A percentile compares a stretch with the other conserved stretches of the same genome.
phyloP scores from a whole-genome alignment of 2,113 vertebrate genomes.

The Oryzias curvinotus region DNA sequence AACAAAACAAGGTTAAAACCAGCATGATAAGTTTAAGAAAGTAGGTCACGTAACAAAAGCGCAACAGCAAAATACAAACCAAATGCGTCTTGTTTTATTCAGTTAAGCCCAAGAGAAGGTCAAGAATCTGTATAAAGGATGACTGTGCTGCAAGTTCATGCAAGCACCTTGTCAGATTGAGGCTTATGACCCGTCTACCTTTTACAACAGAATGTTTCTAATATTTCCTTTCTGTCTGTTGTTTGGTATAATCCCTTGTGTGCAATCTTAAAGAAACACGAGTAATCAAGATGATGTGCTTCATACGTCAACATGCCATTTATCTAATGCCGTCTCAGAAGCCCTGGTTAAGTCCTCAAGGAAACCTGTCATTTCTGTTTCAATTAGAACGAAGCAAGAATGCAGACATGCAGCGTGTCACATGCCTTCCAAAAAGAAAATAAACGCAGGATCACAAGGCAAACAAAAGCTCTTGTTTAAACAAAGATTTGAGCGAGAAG shows the following conservation, averaged over 20 bases:
- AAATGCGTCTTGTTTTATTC: no score
- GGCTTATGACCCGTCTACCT: no score
- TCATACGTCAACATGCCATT: constrained; percentile 28
- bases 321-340: neutral
- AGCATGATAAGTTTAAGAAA: neutral
- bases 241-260: neutral
- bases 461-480: neutral
- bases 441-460: neutral
- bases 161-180: no score
- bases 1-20: neutral
- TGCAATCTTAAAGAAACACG: neutral
- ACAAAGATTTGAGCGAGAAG: neutral
- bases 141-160: no score
- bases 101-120: no score
- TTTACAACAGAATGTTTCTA: no score
- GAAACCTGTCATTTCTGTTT: constrained; percentile 18
- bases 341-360: neutral
- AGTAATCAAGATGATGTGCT: neutral
- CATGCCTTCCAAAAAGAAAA: neutral
- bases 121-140: no score
- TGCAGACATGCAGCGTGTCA: constrained; percentile 1
- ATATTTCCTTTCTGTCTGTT: neutral
- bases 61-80: neutral
- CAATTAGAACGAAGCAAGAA: constrained; percentile 17
- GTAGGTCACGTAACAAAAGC: neutral